Conservation (phyloP, 2,797 vertebrate genomes). For the Siniperca undulata region DNA sequence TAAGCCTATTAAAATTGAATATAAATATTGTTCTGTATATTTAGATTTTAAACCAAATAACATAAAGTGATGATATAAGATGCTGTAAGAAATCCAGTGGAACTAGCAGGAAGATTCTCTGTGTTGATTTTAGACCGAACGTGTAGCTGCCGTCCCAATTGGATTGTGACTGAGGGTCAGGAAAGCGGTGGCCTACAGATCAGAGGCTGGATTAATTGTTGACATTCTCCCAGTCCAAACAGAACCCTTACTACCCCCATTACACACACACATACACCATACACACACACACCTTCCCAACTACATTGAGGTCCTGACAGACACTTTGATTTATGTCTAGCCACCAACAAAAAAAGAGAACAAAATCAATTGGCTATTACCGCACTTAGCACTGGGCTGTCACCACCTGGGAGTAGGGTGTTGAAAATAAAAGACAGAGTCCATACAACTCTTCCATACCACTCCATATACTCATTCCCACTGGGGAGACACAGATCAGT, state of each 20-base stretch:
- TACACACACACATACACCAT: constrained; percentile 52
- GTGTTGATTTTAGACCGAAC: constrained; percentile 67
- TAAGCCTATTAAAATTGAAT: not conserved
- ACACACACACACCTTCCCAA: constrained; percentile 47
- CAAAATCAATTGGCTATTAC: constrained; percentile 99
- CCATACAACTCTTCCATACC: constrained; percentile 79
- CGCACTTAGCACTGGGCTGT: constrained; percentile 95
- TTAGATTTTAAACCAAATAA: constrained; percentile 8
- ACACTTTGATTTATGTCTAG: constrained; percentile 95
- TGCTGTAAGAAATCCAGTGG: constrained; percentile 6
- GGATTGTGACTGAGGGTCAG: constrained; percentile 78
- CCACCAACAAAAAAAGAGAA: constrained; percentile 94
- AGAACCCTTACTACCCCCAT: constrained; percentile 84
- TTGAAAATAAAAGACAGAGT: constrained; percentile 94
- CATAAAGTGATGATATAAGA: not conserved
- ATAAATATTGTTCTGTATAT: too few relatives aligned
- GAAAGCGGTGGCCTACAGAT: constrained; percentile 84
- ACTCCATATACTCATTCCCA: constrained; percentile 75
- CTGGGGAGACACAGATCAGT: constrained; percentile 74
- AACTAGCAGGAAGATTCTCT: constrained; percentile 10
- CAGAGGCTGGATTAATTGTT: constrained; percentile 93
- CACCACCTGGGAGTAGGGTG: constrained; percentile 92
- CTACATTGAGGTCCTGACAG: constrained; percentile 88
- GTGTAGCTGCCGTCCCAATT: constrained; percentile 68
- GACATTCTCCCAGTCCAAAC: constrained; percentile 91